Conservation (phyloP, 2,888 invertebrate genomes). For the Yponomeuta plumbellus region DNA sequence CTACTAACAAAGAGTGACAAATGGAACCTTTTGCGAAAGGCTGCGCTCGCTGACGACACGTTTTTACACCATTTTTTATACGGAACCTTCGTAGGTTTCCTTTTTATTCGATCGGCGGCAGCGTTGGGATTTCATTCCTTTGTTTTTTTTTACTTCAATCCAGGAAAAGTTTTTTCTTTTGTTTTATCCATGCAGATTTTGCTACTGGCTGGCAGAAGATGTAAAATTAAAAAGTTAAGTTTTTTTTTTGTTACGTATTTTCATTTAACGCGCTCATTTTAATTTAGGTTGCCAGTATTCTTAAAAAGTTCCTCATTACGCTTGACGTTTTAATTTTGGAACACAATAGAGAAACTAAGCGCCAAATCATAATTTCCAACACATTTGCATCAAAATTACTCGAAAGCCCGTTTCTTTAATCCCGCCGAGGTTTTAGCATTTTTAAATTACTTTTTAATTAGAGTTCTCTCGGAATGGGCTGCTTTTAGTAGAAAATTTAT, state of each 20-base stretch:
- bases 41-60: slow-evolving; percentile 2
- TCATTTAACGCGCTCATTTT: neutral
- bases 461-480: slow-evolving; percentile 15
- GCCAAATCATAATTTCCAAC: neutral
- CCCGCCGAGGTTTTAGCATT: slow-evolving; percentile 1
- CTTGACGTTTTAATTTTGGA: too few species aligned
- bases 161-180: neutral
- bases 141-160: neutral
- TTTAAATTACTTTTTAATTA: slow-evolving; percentile 23
- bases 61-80: slow-evolving; percentile 2
- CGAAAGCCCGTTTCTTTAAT: slow-evolving; percentile 9
- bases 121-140: neutral
- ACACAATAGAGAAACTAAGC: too few species aligned
- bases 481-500: slow-evolving; percentile 15
- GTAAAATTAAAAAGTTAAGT: neutral
- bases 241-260: too few species aligned
- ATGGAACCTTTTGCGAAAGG: neutral
- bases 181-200: neutral
- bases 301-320: too few species aligned
- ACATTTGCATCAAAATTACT: slow-evolving; percentile 9
- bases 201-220: neutral
- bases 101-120: neutral
- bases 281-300: neutral
- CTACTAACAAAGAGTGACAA: neutral
- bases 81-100: neutral